Evolutionary conservation across 1,140 invertebrate genomes (phyloP), one percentile per base, ranked within the genome.

Genomic region (Scaptodrosophila lebanonensis): DNA sequence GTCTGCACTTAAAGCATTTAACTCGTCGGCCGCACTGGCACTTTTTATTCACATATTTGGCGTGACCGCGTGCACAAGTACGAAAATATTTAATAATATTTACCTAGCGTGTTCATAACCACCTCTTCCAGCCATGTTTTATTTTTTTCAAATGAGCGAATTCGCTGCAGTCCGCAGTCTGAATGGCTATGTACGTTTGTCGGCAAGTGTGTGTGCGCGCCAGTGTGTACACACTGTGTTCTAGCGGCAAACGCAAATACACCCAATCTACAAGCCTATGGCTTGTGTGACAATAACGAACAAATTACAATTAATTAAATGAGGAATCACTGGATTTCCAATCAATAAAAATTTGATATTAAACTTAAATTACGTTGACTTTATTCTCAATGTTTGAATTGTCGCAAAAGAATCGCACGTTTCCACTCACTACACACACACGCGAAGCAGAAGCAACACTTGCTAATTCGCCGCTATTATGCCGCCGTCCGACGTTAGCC

Each of bases 101-200:
- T 86, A 86, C 84, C 84, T 86, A 86, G 84, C 72, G 73, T 86
- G 84, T 83, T 86, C 84, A 83, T 83, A 84, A 83, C 84, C 84
- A 84, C 75, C 84, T 86, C 84, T 86, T 84, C 82, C 84, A 86
- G 84, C 84, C 84, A 86, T 86, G 84, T 86, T 86, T 85, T 86
- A 82, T 86, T 86, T 86, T 86, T 83, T 84, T 79, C 73, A 84
- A 86, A 86, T 86, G 83, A 82, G 75, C 75, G 75, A 82, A 82
- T 82, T 82, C 75, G 75, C 75, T 82, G 73, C 73, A 79, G 67
- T 79, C 64, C 68, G 67, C 67, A 73, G 69, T 67, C 56, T 66
- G 53, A 70, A 59, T 67, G 42, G 49, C 47, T 52, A 13, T 13
- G 29, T 47, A 33, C 22, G 22, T 48, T 73, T 62, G 64, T 57